phyloP scores from a whole-genome alignment of 2,797 vertebrate genomes.

The Ibycter americanus region DNA sequence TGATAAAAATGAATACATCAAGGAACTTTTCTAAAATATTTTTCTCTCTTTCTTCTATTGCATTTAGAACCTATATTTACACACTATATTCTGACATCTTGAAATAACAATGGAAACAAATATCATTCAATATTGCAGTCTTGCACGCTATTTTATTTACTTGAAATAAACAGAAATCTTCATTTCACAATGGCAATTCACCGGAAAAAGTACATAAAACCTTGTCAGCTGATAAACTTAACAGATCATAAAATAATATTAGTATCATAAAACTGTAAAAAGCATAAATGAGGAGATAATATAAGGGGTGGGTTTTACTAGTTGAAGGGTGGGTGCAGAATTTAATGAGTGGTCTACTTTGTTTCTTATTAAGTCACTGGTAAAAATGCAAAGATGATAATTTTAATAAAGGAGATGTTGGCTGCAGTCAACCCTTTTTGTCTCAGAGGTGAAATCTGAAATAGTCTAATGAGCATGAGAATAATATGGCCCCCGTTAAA shows the following conservation, averaged over 20 bases:
- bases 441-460: conserved; percentile 71
- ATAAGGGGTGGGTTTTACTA: conserved; percentile 60
- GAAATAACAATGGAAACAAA: background rate
- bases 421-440: conserved; percentile 63
- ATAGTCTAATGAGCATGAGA: conserved; percentile 61
- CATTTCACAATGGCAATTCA: conserved; percentile 58
- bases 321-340: conserved; percentile 34
- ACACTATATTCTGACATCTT: background rate
- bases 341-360: conserved; percentile 41
- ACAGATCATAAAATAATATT: conserved; percentile 74
- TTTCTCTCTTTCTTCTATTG: background rate
- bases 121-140: background rate
- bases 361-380: conserved; percentile 29
- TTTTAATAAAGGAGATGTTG: conserved; percentile 68
- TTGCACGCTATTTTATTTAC: conserved; percentile 59
- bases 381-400: conserved; percentile 65
- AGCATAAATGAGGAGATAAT: conserved; percentile 71
- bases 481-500: conserved; percentile 66
- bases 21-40: background rate
- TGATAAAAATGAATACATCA: background rate
- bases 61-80: background rate
- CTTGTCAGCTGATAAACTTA: conserved; percentile 70
- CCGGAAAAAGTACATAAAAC: conserved; percentile 60
- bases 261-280: conserved; percentile 70
- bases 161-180: conserved; percentile 36